A percentile compares a stretch with the other conserved stretches of the same genome.
Conservation (phyloP, 2,888 invertebrate species). For the Lithophane leautieri region DNA sequence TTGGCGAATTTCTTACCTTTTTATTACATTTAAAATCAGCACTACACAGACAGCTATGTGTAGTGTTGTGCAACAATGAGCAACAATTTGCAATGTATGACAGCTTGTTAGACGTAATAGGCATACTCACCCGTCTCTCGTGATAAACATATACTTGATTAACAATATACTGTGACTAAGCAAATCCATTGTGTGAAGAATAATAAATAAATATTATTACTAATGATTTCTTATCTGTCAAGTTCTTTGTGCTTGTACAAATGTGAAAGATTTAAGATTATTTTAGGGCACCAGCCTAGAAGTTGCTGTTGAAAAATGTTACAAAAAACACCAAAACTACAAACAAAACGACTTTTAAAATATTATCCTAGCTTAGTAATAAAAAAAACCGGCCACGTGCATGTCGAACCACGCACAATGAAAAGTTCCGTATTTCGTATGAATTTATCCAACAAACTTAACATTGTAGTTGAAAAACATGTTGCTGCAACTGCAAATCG, state of each 20-base stretch:
- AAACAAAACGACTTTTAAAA: background rate
- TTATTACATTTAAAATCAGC: background rate
- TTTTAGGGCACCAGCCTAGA: background rate
- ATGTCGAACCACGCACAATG: too few relatives aligned
- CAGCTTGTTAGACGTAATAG: conserved; percentile 14
- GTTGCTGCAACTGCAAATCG: too few relatives aligned
- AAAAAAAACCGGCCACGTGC: too few relatives aligned
- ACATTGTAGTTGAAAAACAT: too few relatives aligned
- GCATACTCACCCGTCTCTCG: background rate
- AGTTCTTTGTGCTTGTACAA: conserved; percentile 13
- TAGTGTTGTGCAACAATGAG: conserved; percentile 27
- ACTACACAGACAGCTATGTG: background rate
- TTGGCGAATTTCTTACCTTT: background rate
- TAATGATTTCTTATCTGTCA: conserved; percentile 30
- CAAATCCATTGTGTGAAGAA: conserved; percentile 43
- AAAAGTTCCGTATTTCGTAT: too few relatives aligned
- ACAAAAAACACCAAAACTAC: background rate
- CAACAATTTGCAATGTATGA: conserved; percentile 24
- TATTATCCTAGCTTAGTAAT: background rate
- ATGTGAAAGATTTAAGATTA: too few relatives aligned
- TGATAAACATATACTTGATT: conserved; percentile 25
- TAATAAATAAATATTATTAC: conserved; percentile 30
- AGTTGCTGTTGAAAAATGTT: background rate
- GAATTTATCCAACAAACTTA: too few relatives aligned
- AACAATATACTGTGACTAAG: conserved; percentile 19